A percentile compares a stretch with the other conserved stretches of the same genome.
Conservation (phyloP, 2,113 vertebrate species). For the Dipodomys merriami region DNA sequence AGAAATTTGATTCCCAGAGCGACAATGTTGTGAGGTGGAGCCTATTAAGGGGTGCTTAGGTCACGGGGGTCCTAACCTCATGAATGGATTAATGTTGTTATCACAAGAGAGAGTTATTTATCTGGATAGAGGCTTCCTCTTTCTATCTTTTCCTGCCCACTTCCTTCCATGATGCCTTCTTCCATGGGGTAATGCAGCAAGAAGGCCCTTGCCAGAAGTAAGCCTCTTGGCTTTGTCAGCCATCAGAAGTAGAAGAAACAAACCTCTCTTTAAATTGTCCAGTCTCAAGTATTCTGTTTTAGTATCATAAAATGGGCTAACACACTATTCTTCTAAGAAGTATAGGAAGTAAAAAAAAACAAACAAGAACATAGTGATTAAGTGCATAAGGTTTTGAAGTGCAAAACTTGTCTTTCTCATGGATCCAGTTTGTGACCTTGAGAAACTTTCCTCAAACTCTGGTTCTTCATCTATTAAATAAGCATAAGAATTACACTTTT, state of each 20-base stretch:
- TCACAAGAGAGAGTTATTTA: not conserved
- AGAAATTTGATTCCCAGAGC: not conserved
- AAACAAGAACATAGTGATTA: not conserved
- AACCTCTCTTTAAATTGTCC: not conserved
- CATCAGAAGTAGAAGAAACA: not conserved
- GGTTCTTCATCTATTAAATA: not conserved
- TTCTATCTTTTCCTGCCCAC: not conserved
- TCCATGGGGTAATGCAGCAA: too few species aligned
- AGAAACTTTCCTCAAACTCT: not conserved
- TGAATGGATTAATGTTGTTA: not conserved
- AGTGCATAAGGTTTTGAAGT: not conserved
- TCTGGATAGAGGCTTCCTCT: not conserved
- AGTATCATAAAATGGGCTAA: not conserved
- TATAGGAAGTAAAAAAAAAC: conserved; percentile 33
- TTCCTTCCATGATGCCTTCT: not conserved
- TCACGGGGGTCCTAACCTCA: not conserved
- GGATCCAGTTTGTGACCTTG: not conserved
- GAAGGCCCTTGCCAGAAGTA: not conserved
- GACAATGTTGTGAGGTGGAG: not conserved
- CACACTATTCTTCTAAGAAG: not conserved
- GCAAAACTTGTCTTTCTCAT: not conserved
- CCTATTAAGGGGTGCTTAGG: not conserved
- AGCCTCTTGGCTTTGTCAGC: not conserved
- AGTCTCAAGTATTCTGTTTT: too few species aligned
- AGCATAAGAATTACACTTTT: not conserved